Percentiles rank a stretch among this genome's conserved stretches.
phyloP scores from a whole-genome alignment of 2,888 invertebrate genomes.

The Clostera curtula region DNA sequence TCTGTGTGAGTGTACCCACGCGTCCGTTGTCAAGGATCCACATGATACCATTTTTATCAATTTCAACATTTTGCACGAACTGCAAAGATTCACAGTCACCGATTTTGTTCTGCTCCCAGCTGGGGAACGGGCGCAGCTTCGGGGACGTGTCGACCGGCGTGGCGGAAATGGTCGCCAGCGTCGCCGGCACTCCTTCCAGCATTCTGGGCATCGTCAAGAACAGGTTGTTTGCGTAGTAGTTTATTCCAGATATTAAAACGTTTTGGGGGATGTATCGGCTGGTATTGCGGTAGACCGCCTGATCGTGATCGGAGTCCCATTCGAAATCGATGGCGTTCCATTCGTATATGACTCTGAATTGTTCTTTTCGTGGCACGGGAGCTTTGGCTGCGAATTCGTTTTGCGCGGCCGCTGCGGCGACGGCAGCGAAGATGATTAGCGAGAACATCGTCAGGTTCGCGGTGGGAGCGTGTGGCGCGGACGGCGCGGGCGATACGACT shows the following conservation, averaged over 20 bases:
- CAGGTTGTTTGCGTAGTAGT: constrained; percentile 78
- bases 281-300: constrained; percentile 68
- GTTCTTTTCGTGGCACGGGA: constrained; percentile 55
- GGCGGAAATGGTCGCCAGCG: constrained; percentile 66
- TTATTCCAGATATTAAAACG: constrained; percentile 80
- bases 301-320: constrained; percentile 76
- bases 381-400: constrained; percentile 43
- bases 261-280: constrained; percentile 79
- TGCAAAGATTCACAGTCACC: constrained; percentile 82
- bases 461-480: constrained; percentile 47
- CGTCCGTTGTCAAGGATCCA: constrained; percentile 82
- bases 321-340: constrained; percentile 82
- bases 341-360: constrained; percentile 82
- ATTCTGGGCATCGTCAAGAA: constrained; percentile 82
- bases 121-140: constrained; percentile 79
- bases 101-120: constrained; percentile 79
- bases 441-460: constrained; percentile 42
- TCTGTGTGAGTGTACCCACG: constrained; percentile 73
- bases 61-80: constrained; percentile 83
- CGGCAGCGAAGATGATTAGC: constrained; percentile 40
- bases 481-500: constrained; percentile 52
- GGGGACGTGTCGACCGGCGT: constrained; percentile 75
- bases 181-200: constrained; percentile 81
- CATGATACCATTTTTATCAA: constrained; percentile 80
- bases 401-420: constrained; percentile 58